These are phyloP conservation scores for Brachymystax lenok DNA, from an alignment of 2,797 vertebrate genomes.

Conservation along the genomic window DNA sequence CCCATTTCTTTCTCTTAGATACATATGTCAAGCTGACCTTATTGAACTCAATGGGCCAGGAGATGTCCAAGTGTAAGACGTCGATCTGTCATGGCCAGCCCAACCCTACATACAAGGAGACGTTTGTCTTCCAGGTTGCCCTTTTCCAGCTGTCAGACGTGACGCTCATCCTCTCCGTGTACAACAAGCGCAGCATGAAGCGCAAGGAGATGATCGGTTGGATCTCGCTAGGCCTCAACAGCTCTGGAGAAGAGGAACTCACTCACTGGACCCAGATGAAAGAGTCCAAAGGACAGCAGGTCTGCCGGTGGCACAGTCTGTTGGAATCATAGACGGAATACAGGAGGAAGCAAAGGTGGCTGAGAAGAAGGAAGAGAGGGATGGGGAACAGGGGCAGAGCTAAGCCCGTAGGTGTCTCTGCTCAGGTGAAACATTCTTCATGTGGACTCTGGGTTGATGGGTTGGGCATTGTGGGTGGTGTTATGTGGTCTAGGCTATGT, in stretches of 20 bases:
- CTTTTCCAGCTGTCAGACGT: constrained; percentile 98
- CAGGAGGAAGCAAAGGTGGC: constrained; percentile 7
- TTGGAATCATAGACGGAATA: constrained; percentile 84
- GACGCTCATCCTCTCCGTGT: constrained; percentile 96
- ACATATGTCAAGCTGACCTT: constrained; percentile 95
- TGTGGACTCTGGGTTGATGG: not conserved
- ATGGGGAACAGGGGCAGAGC: not conserved
- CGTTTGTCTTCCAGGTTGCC: constrained; percentile 96
- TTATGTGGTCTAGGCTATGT: not conserved
- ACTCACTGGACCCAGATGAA: constrained; percentile 98
- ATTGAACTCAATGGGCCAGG: constrained; percentile 98
- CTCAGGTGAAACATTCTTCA: not conserved
- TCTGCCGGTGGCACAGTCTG: constrained; percentile 94
- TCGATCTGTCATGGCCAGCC: constrained; percentile 94
- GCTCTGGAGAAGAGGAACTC: constrained; percentile 95
- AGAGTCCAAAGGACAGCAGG: constrained; percentile 95
- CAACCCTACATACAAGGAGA: constrained; percentile 96
- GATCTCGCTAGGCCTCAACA: constrained; percentile 97
- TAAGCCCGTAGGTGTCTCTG: not conserved
- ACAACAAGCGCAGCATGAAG: constrained; percentile 98
- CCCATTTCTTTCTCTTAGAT: constrained; percentile 77
- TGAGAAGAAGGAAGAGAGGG: not conserved
- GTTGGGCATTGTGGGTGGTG: not conserved
- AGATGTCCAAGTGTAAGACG: constrained; percentile 99
- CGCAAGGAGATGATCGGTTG: constrained; percentile 98